Conservation (phyloP, 2,888 invertebrate species). For the Leptopilina syphax region DNA sequence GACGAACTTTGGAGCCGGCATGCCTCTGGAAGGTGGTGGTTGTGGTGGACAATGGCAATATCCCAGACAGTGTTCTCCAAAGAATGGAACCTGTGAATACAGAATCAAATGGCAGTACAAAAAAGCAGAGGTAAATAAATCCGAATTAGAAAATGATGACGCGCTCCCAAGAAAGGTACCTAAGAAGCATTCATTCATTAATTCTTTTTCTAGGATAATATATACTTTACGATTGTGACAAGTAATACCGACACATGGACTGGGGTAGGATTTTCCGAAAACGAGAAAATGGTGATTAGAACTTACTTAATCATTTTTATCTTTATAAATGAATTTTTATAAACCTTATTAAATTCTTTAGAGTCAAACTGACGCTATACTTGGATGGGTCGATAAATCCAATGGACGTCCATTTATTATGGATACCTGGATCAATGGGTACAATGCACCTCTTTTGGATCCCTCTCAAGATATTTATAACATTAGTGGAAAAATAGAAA, state of each 20-base stretch:
- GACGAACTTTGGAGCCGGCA: conserved; percentile 58
- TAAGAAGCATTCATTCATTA: not conserved
- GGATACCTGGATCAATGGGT: conserved; percentile 92
- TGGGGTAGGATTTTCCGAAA: conserved; percentile 92
- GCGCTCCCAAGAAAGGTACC: too few relatives aligned
- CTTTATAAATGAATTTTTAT: too few relatives aligned
- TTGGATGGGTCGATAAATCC: conserved; percentile 91
- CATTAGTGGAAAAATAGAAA: conserved; percentile 83
- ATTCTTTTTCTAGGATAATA: conserved; percentile 80
- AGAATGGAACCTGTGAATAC: conserved; percentile 86
- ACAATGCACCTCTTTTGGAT: conserved; percentile 86
- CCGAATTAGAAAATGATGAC: too few relatives aligned
- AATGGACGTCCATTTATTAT: conserved; percentile 89
- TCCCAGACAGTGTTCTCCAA: conserved; percentile 83
- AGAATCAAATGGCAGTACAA: conserved; percentile 88
- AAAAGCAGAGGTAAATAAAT: conserved; percentile 65
- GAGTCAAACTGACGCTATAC: conserved; percentile 91
- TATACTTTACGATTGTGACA: conserved; percentile 89
- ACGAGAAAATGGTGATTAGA: conserved; percentile 86
- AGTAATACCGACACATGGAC: conserved; percentile 90
- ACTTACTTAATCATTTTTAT: too few relatives aligned
- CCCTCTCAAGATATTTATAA: conserved; percentile 85
- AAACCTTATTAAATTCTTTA: conserved; percentile 67
- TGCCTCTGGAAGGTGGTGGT: conserved; percentile 72
- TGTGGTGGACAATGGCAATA: conserved; percentile 89